These are phyloP conservation scores for Ylistrum balloti DNA, from an alignment of 1,140 invertebrate species.

Conservation along the genomic window DNA sequence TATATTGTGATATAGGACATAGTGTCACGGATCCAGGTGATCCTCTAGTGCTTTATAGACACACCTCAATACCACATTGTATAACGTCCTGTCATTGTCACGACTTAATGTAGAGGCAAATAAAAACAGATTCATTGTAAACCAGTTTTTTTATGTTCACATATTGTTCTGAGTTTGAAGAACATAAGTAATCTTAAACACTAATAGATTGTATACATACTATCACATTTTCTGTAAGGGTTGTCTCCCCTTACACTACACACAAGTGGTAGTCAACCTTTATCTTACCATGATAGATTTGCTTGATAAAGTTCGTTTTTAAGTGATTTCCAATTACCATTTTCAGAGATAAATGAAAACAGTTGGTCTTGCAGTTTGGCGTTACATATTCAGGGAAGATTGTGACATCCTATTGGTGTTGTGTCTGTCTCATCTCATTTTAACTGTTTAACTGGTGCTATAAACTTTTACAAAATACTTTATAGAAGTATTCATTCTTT, in stretches of 20 bases:
- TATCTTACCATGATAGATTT: no score
- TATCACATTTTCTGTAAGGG: not conserved
- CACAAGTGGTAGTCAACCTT: no score
- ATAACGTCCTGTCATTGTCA: not conserved
- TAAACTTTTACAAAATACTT: no score
- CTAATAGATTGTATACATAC: not conserved
- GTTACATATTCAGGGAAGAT: no score
- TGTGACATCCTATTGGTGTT: no score
- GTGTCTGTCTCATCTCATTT: no score
- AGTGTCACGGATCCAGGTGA: not conserved
- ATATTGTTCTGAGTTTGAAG: not conserved
- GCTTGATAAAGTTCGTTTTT: no score
- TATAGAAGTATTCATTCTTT: no score
- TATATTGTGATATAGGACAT: not conserved
- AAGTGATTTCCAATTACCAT: no score
- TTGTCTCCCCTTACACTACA: not conserved
- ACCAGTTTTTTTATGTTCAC: not conserved
- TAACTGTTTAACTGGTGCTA: no score
- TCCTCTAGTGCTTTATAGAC: not conserved
- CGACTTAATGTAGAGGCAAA: not conserved
- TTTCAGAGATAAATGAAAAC: no score
- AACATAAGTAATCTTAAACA: not conserved
- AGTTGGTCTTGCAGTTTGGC: no score
- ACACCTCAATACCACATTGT: slow-evolving; percentile 19
- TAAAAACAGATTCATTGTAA: not conserved